phyloP scores from a whole-genome alignment of 2,797 vertebrate genomes.

The Rhinatrema bivittatum region DNA sequence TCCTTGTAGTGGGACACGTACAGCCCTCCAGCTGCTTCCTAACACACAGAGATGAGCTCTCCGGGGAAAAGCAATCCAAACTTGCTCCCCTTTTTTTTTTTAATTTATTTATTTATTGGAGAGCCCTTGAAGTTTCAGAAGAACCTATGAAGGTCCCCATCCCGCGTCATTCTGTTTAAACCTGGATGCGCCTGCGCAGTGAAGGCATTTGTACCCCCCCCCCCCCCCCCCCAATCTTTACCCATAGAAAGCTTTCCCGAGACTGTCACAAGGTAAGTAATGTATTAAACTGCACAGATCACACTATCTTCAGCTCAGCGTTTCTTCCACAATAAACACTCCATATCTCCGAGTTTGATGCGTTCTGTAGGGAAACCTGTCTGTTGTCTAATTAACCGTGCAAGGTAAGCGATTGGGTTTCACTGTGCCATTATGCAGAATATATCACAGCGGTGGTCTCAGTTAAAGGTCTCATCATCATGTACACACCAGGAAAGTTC shows the following conservation, averaged over 20 bases:
- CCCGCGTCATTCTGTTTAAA: not conserved
- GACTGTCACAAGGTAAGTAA: slow-evolving; percentile 15
- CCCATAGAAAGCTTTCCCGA: slow-evolving; percentile 23
- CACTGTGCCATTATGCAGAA: not conserved
- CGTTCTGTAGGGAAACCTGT: slow-evolving; percentile 2
- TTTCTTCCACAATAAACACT: slow-evolving; percentile 12
- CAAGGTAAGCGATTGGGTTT: slow-evolving; percentile 30
- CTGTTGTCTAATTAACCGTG: slow-evolving; percentile 9
- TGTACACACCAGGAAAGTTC: too few relatives aligned
- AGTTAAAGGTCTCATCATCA: too few relatives aligned
- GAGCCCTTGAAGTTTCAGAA: too few relatives aligned
- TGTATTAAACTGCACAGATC: slow-evolving; percentile 28
- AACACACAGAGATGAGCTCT: not conserved
- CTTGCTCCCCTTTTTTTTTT: too few relatives aligned
- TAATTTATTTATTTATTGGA: too few relatives aligned
- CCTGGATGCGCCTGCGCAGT: slow-evolving; percentile 28
- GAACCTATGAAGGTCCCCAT: not conserved
- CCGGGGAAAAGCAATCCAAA: too few relatives aligned
- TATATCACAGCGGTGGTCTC: too few relatives aligned
- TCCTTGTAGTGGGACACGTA: too few relatives aligned
- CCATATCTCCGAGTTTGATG: not conserved
- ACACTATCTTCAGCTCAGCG: slow-evolving; percentile 2
- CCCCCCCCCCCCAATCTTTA: too few relatives aligned
- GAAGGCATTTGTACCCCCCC: slow-evolving; percentile 19
- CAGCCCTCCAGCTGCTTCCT: too few relatives aligned